Evolutionary conservation across 2,888 invertebrate species (phyloP).

Genomic region (Laothoe populi): DNA sequence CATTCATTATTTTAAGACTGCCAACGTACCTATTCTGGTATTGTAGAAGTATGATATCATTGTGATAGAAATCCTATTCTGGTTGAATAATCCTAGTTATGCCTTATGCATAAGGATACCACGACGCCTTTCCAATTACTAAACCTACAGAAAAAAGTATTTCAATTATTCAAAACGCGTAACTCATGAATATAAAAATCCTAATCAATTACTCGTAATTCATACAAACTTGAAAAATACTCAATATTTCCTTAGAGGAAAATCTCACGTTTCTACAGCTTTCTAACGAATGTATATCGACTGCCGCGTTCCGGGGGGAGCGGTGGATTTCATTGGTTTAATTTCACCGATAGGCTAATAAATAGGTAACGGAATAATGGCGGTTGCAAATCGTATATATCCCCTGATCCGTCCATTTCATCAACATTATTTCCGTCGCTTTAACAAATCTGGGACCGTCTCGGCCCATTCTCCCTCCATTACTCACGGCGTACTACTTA

Average conservation of each 20-base stretch:
- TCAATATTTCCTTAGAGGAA: slow-evolving; percentile 13
- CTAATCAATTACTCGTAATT: slow-evolving; percentile 13
- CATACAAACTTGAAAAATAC: slow-evolving; percentile 7
- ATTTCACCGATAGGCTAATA: slow-evolving; percentile 13
- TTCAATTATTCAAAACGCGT: neutral
- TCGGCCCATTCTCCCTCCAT: slow-evolving; percentile 10
- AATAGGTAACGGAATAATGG: slow-evolving; percentile 11
- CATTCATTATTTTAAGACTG: too few relatives aligned
- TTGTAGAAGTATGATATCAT: too few relatives aligned
- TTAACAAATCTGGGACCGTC: slow-evolving; percentile 16
- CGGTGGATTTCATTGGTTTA: slow-evolving; percentile 14
- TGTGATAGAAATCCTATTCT: too few relatives aligned
- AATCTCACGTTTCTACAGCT: neutral
- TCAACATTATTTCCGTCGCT: slow-evolving; percentile 21
- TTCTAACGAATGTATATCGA: slow-evolving; percentile 8
- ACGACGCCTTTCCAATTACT: neutral
- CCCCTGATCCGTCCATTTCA: slow-evolving; percentile 14
- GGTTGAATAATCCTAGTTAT: too few relatives aligned
- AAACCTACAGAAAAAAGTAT: neutral
- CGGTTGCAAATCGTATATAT: slow-evolving; percentile 17
- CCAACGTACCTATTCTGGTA: too few relatives aligned
- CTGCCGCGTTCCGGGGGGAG: neutral
- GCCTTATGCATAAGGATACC: neutral
- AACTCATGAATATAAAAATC: neutral
- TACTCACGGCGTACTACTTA: slow-evolving; percentile 12